Evolutionary conservation across 2,113 vertebrate species (phyloP), one percentile per base, ranked within the genome.

Genomic region (Pseudorhombus dupliciocellatus): DNA sequence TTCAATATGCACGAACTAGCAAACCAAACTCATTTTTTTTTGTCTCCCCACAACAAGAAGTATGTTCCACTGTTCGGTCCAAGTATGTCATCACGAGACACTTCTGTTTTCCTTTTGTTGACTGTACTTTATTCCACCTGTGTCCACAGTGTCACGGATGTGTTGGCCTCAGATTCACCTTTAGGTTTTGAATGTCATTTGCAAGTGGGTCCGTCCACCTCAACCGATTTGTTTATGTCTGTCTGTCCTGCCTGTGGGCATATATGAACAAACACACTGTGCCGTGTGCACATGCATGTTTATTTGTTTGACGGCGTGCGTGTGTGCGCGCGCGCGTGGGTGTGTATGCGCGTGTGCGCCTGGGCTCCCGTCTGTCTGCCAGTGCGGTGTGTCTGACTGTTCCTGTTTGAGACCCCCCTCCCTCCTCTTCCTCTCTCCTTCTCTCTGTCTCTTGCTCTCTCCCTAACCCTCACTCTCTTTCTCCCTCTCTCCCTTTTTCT

Each of bases 181-280:
- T 74, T 71, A 61, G n/a, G 42, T 67, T 91, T 88, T 87, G 77
- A 90, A 89, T 91, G 79, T 87, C 59, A 89, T 87, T 84, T 82
- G 62, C 83, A 86, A 87, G 69, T 31, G 25, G 50, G 55, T 73
- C 28, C 10, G 8, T 80, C 53, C 61, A 44, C 56, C 66, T 68
- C 50, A 82, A 46, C 75, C 25, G 15, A 57, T 80, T 89, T 84
- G 77, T 82, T 84, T 80, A 62, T 50, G 31, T 42, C 48, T 31
- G 62, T 48, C 20, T 60, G 53, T 75, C 57, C 42, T 46, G 79
- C 66, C 58, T 44, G 80, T 26, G 63, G 70, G 46, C 81, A 68
- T 60, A 56, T 60, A n/a, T 71, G 73, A 68, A 65, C 59, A 66
- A 56, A 61, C 52, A 71, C 61, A 54, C 70, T 54, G 55, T 46